phyloP scores from a whole-genome alignment of 2,888 invertebrate genomes.

The Podabrus alpinus region DNA sequence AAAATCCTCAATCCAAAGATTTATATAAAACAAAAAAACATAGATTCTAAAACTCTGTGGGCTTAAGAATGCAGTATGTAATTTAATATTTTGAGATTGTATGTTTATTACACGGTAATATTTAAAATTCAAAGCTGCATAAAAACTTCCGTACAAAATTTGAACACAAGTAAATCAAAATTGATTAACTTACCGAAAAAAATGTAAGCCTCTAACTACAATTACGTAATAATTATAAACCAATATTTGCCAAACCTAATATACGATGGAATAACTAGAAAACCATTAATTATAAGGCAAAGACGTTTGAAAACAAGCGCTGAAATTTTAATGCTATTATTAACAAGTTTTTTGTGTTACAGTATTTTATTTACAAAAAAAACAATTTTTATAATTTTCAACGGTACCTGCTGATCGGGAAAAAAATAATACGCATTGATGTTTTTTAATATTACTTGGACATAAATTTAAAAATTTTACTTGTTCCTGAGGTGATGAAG shows the following conservation, averaged over 20 bases:
- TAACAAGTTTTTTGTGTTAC: background rate
- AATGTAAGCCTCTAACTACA: background rate
- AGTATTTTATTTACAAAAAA: background rate
- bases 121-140: background rate
- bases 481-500: background rate
- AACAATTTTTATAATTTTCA: background rate
- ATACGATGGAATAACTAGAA: background rate
- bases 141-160: background rate
- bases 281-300: background rate
- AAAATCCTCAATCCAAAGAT: background rate
- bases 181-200: background rate
- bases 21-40: background rate
- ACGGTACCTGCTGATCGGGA: background rate
- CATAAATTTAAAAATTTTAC: background rate
- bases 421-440: background rate
- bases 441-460: background rate
- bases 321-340: background rate
- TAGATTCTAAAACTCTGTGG: background rate
- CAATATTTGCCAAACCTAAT: background rate
- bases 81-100: background rate
- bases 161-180: background rate
- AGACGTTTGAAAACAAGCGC: background rate
- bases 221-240: background rate
- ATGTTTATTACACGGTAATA: background rate
- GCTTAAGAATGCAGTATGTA: background rate